A percentile compares a stretch with the other conserved stretches of the same genome.
phyloP scores from a whole-genome alignment of 2,797 vertebrate species.

The Mus spretus region DNA sequence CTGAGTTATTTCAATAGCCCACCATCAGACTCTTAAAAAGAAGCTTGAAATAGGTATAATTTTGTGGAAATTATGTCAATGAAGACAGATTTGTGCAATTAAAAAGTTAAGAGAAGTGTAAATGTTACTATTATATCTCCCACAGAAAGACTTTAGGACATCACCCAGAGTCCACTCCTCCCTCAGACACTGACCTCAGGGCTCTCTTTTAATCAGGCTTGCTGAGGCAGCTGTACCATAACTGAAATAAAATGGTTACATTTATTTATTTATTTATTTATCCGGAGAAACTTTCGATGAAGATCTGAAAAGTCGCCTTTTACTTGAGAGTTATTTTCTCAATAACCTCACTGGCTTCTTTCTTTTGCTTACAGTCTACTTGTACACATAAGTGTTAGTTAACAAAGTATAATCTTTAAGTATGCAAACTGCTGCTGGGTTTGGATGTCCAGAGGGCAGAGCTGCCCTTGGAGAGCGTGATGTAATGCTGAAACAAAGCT shows the following conservation, averaged over 20 bases:
- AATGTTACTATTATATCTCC: neutral
- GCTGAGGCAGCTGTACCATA: neutral
- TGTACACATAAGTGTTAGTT: neutral
- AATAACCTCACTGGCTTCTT: neutral
- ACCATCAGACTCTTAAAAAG: neutral
- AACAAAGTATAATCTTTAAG: neutral
- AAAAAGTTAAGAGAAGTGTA: neutral
- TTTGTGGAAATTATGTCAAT: neutral
- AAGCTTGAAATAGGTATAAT: neutral
- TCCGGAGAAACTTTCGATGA: neutral
- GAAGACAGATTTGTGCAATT: conserved; percentile 22
- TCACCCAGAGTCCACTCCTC: neutral
- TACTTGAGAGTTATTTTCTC: neutral
- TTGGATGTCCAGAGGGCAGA: neutral
- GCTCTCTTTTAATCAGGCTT: conserved; percentile 23
- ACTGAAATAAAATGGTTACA: conserved; percentile 1
- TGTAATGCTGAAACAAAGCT: neutral
- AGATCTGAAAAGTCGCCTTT: conserved; percentile 7
- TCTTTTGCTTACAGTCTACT: neutral
- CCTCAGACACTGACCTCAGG: neutral
- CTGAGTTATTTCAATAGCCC: neutral
- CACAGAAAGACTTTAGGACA: conserved; percentile 9
- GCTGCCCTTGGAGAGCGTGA: no score
- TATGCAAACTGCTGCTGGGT: neutral
- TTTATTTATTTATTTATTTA: neutral